phyloP scores from a whole-genome alignment of 2,797 vertebrate species.

The Sylvilagus floridanus region DNA sequence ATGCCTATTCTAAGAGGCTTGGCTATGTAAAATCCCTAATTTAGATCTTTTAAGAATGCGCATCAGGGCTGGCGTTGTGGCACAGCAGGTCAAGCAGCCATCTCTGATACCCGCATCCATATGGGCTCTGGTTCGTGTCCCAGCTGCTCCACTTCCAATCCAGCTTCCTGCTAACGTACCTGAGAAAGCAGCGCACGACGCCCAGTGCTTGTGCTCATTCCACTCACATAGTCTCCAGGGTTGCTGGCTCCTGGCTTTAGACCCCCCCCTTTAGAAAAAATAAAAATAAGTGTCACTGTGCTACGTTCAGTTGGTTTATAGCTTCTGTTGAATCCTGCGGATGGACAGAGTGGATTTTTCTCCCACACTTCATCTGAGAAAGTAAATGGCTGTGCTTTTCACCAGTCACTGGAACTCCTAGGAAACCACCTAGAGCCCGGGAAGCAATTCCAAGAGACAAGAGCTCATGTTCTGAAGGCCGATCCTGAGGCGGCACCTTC shows the following conservation, averaged over 20 bases:
- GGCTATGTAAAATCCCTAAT: background rate
- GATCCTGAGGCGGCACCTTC: background rate
- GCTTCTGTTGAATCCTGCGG: background rate
- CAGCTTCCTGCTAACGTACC: no score
- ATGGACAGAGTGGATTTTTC: background rate
- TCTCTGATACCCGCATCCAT: no score
- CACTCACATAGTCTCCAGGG: no score
- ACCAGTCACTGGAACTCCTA: background rate
- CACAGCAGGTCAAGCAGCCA: no score
- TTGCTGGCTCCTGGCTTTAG: no score
- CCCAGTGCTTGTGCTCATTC: no score
- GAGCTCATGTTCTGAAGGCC: background rate
- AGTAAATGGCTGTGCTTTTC: background rate
- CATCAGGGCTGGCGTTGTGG: no score
- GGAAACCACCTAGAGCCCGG: background rate
- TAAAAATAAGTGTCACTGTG: background rate
- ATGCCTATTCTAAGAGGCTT: background rate
- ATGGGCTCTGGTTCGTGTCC: no score
- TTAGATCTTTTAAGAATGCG: constrained; percentile 4
- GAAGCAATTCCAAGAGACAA: background rate
- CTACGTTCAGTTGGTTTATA: background rate
- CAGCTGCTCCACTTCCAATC: no score
- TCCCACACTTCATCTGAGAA: background rate
- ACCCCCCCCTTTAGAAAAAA: no score
- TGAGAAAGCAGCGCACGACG: no score